phyloP scores from a whole-genome alignment of 2,113 vertebrate species.

The Dasypus novemcinctus region DNA sequence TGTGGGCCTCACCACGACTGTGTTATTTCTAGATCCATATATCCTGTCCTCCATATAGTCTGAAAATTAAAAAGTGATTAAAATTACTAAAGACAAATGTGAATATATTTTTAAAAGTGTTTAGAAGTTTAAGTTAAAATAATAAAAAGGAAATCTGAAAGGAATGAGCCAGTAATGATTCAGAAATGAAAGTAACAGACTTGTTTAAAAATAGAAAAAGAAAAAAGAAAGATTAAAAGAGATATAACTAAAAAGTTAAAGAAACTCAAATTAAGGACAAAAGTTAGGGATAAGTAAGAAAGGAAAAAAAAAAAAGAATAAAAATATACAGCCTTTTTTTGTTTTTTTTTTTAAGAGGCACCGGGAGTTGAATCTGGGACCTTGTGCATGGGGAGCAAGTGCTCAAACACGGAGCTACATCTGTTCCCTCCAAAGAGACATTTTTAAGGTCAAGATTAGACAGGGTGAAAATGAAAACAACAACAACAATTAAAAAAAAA shows the following conservation, averaged over 20 bases:
- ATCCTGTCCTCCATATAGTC: background rate
- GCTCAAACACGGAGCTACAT: no score
- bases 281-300: background rate
- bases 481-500: no score
- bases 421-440: background rate
- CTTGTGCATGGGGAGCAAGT: no score
- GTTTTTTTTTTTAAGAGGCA: no score
- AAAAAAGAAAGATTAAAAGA: background rate
- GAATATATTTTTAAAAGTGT: background rate
- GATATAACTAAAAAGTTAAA: background rate
- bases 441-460: slow-evolving; percentile 8
- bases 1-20: background rate
- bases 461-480: background rate
- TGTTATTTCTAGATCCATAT: background rate
- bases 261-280: background rate
- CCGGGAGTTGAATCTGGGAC: no score
- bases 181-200: slow-evolving; percentile 6
- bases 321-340: no score
- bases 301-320: background rate
- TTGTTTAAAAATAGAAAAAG: background rate
- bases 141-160: background rate
- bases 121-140: background rate
- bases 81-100: background rate
- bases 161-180: background rate
- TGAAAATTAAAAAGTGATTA: background rate